phyloP scores from a whole-genome alignment of 2,797 vertebrate species.

The Crypturellus tataupa region DNA sequence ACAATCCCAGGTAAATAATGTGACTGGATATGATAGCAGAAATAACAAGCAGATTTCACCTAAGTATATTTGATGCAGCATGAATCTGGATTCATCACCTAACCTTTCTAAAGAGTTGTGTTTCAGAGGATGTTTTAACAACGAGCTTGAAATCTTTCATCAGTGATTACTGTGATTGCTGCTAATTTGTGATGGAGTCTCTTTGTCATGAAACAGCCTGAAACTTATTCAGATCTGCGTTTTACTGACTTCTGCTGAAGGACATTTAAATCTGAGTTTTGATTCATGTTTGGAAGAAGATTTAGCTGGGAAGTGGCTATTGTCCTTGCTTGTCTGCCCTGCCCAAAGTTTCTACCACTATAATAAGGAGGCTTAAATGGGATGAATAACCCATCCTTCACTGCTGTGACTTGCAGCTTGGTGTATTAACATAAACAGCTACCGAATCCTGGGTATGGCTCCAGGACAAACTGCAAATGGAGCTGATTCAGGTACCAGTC shows the following conservation, averaged over 20 bases:
- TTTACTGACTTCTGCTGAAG: not conserved
- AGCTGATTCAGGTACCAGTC: not conserved
- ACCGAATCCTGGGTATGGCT: not conserved
- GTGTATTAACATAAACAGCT: not conserved
- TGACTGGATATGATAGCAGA: not conserved
- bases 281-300: constrained; percentile 7
- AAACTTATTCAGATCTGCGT: not conserved
- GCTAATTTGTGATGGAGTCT: not conserved
- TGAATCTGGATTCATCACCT: not conserved
- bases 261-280: not conserved
- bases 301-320: not conserved
- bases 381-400: not conserved
- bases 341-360: not conserved
- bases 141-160: not conserved
- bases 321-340: not conserved
- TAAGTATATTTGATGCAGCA: not conserved
- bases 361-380: not conserved
- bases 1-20: not conserved
- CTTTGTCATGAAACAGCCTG: not conserved
- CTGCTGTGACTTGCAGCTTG: not conserved
- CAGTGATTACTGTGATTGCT: not conserved
- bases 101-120: not conserved
- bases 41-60: not conserved
- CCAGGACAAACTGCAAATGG: not conserved
- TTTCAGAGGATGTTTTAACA: not conserved